phyloP scores from a whole-genome alignment of 1,140 invertebrate species.

The Aphaenogaster rudis region DNA sequence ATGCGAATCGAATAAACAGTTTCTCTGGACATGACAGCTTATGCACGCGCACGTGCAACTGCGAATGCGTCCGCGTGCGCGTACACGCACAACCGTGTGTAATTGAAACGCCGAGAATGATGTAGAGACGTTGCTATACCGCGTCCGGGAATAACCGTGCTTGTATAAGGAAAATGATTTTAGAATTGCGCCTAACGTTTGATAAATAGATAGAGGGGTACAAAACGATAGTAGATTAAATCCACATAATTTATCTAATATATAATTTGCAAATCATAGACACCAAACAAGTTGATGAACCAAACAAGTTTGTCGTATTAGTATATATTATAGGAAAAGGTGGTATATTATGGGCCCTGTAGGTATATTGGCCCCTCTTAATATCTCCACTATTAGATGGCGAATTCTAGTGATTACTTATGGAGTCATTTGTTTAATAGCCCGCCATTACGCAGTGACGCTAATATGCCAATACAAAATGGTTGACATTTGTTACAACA shows the following conservation, averaged over 20 bases:
- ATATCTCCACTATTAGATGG: too few relatives aligned
- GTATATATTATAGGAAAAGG: too few relatives aligned
- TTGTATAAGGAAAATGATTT: background rate
- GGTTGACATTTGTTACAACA: too few relatives aligned
- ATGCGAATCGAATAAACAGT: conserved; percentile 60
- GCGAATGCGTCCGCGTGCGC: conserved; percentile 44
- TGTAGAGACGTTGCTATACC: conserved; percentile 41
- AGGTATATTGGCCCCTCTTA: too few relatives aligned
- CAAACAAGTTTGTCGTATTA: too few relatives aligned
- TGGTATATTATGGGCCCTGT: too few relatives aligned
- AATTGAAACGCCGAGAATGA: conserved; percentile 63
- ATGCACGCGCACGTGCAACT: conserved; percentile 44
- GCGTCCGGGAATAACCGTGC: conserved; percentile 37
- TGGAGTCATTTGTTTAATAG: too few relatives aligned
- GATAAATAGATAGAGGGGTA: background rate
- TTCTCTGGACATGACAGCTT: conserved; percentile 57
- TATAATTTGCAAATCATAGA: too few relatives aligned
- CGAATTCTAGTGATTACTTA: too few relatives aligned
- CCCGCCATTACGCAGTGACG: too few relatives aligned
- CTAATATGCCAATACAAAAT: too few relatives aligned
- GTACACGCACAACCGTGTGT: conserved; percentile 45
- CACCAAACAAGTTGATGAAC: too few relatives aligned
- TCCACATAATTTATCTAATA: background rate
- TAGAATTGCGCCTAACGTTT: background rate
- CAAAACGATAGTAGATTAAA: background rate